phyloP scores from a whole-genome alignment of 2,888 invertebrate species.

The Nemurella pictetii region DNA sequence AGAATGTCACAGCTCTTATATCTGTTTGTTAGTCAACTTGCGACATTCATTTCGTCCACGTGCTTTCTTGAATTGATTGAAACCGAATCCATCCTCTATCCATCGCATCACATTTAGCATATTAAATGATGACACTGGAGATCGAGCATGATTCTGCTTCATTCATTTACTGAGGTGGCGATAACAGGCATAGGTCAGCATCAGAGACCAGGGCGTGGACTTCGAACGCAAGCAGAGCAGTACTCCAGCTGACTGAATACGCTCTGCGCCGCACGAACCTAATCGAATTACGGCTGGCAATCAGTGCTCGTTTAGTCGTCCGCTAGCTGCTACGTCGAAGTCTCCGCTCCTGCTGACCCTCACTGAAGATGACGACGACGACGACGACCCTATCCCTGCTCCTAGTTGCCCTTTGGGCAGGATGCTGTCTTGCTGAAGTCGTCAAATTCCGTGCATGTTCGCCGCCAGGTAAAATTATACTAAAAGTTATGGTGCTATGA shows the following conservation, averaged over 20 bases:
- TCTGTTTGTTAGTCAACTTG: too few relatives aligned
- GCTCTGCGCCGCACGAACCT: not conserved
- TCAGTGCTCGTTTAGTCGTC: not conserved
- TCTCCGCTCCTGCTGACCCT: not conserved
- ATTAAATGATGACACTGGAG: not conserved
- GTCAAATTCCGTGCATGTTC: constrained; percentile 44
- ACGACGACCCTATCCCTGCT: not conserved
- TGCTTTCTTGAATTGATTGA: not conserved
- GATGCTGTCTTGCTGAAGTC: constrained; percentile 44
- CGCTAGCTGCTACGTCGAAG: not conserved
- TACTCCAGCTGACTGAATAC: not conserved
- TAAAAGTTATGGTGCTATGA: not conserved
- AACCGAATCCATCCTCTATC: not conserved
- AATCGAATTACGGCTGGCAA: not conserved
- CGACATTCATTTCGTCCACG: too few relatives aligned
- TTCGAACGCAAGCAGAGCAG: not conserved
- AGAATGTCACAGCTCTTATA: too few relatives aligned
- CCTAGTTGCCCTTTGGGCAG: not conserved
- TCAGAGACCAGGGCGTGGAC: not conserved
- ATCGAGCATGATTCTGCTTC: not conserved
- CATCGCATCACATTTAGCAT: not conserved
- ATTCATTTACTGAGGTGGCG: not conserved
- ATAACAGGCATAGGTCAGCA: not conserved
- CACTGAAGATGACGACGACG: not conserved
- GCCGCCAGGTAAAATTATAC: constrained; percentile 37